Conservation (phyloP, 35 echinoderm and acorn worm species). For the Diadema setosum region DNA sequence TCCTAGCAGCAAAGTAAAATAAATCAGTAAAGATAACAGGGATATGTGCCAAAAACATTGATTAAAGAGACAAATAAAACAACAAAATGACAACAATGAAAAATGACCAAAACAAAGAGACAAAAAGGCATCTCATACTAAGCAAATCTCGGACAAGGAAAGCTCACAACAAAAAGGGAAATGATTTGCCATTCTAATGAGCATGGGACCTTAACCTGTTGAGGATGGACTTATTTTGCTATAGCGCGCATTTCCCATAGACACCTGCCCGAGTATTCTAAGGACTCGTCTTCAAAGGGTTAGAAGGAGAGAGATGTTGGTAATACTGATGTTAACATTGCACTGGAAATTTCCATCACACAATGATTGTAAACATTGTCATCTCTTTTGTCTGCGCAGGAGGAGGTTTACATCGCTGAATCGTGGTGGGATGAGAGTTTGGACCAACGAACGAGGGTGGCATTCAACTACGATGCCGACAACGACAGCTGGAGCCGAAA, state of each 20-base stretch:
- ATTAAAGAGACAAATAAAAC: too few relatives aligned
- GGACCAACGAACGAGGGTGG: neutral
- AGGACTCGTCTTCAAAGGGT: neutral
- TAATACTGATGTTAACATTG: neutral
- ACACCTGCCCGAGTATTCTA: neutral
- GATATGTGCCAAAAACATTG: too few relatives aligned
- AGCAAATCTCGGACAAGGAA: too few relatives aligned
- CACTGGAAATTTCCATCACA: neutral
- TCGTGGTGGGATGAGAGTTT: slow-evolving; percentile 32
- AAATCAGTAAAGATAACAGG: too few relatives aligned
- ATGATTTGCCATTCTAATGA: too few relatives aligned
- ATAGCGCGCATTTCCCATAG: neutral
- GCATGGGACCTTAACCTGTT: too few relatives aligned
- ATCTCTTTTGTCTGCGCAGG: neutral
- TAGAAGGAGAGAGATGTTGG: neutral
- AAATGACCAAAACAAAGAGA: too few relatives aligned
- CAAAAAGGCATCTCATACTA: too few relatives aligned
- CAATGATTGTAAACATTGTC: neutral
- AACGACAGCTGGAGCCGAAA: neutral
- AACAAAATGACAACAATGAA: too few relatives aligned
- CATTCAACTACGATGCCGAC: neutral
- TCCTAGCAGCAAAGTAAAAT: too few relatives aligned
- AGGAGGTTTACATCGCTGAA: neutral
- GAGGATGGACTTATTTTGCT: neutral
- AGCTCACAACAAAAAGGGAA: too few relatives aligned